Base-by-base conservation (phyloP, 2,797 vertebrate genomes). In the Lepus townsendii region DNA sequence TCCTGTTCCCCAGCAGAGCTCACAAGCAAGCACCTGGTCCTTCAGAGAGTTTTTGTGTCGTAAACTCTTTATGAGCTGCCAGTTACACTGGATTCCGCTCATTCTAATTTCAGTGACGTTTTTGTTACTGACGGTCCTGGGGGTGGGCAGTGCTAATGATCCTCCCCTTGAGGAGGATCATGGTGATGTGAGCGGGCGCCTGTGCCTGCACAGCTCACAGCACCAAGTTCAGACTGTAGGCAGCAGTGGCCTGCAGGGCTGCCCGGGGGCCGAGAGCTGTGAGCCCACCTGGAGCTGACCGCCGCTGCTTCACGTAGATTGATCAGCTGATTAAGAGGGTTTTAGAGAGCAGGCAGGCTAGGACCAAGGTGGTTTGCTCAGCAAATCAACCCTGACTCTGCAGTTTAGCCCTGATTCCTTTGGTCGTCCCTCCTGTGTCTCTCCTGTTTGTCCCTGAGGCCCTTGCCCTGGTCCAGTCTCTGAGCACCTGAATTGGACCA, bases 281-380 rank as follows among this genome's bases (percentile, higher is more conserved):
- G 42, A 47, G 42, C 42, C 42, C 27, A 2, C 6, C 35, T 3
- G 14, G n/a, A 50, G n/a, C 47, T 95, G 30, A 32, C 66, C 63
- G 30, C 66, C 63, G 12, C 13, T 1, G 1, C 52, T 54, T 78
- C 16, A 24, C 57, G 77, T 66, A 71, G 57, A 75, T 38, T 35
- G 47, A 79, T 66, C 26, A 62, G 63, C 76, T 94, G 71, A 92
- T 80, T 88, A 76, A 47, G n/a, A 90, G 47, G 35, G 50, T 52
- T 95, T 93, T 79, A 72, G 75, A 90, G 71, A 63, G 35, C 80
- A 38, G 50, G 60, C 22, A 30, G 78, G 52, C 80, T 63, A 77
- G 47, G 62, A 27, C 73, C 9, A 24, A 72, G 80, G 22, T 77
- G 66, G 30, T 22, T 87, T 95, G 66, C 83, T 92, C 80, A 84